Conservation (phyloP, 2,113 vertebrate genomes). For the Brachypodius melanocephalos region DNA sequence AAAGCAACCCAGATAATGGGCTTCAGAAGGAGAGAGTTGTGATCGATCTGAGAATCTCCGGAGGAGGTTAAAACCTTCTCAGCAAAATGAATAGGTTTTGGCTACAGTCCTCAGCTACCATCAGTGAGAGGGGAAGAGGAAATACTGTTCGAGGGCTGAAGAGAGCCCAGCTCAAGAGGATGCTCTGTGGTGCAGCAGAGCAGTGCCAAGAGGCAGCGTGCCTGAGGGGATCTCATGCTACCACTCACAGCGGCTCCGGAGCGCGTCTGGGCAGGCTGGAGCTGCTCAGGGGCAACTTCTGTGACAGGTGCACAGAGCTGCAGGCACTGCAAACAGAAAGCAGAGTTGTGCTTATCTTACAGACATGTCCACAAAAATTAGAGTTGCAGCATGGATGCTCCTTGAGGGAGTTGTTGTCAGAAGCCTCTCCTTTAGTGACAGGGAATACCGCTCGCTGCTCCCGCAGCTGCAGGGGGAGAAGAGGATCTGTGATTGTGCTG, state of each 20-base stretch:
- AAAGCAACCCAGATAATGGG: background rate
- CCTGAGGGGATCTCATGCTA: background rate
- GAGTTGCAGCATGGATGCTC: fast-evolving
- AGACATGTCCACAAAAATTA: background rate
- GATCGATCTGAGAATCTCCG: background rate
- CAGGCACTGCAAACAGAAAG: background rate
- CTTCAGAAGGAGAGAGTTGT: background rate
- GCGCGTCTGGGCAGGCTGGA: fast-evolving
- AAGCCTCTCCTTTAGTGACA: background rate
- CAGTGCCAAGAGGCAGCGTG: fast-evolving
- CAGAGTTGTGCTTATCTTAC: background rate
- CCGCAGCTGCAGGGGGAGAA: fast-evolving
- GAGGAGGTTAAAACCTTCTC: background rate
- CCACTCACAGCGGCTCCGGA: too few relatives aligned
- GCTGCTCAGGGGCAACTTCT: background rate
- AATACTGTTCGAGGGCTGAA: background rate
- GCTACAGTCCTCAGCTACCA: background rate
- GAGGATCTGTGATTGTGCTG: background rate
- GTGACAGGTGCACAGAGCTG: background rate
- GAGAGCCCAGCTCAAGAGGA: background rate
- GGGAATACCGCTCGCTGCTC: fast-evolving
- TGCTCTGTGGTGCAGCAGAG: background rate
- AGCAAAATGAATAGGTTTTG: background rate
- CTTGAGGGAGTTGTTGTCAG: background rate
- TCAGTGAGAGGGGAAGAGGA: background rate